Conservation (phyloP, 2,797 vertebrate genomes). For the Microchirus variegatus region DNA sequence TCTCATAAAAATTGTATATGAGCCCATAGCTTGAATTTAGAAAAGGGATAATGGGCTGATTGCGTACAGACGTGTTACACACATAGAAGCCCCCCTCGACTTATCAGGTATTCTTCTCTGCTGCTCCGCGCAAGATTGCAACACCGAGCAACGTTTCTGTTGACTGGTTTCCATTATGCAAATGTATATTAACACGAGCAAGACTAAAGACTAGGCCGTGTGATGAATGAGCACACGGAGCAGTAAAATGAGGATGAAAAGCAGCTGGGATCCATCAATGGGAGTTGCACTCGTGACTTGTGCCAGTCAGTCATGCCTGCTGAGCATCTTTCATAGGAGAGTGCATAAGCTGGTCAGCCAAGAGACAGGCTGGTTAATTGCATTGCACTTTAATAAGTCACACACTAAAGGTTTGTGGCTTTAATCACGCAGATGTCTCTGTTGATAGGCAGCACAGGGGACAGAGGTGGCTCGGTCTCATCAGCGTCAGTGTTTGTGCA, state of each 20-base stretch:
- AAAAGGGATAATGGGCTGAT: conserved; percentile 47
- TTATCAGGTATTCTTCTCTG: conserved; percentile 65
- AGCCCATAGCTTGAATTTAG: conserved; percentile 51
- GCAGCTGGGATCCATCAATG: conserved; percentile 46
- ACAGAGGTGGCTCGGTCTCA: conserved; percentile 45
- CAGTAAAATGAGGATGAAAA: conserved; percentile 44
- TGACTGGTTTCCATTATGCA: conserved; percentile 67
- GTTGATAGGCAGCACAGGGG: conserved; percentile 52
- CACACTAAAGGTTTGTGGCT: conserved; percentile 59
- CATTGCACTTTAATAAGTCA: conserved; percentile 79
- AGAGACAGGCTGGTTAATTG: conserved; percentile 75
- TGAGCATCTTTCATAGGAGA: conserved; percentile 65
- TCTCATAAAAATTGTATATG: conserved; percentile 68
- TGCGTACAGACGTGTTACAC: conserved; percentile 49
- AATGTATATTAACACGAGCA: conserved; percentile 63
- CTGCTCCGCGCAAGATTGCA: conserved; percentile 54
- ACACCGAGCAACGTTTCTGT: conserved; percentile 58
- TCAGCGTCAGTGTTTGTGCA: conserved; percentile 48
- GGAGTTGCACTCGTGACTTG: conserved; percentile 43
- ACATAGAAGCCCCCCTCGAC: conserved; percentile 40
- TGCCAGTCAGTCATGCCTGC: conserved; percentile 53
- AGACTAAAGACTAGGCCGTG: conserved; percentile 43
- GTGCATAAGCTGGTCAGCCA: conserved; percentile 64
- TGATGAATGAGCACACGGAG: conserved; percentile 54
- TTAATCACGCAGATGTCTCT: conserved; percentile 71